Conservation (phyloP, 2,888 invertebrate genomes). For the Tachystola acroxantha region DNA sequence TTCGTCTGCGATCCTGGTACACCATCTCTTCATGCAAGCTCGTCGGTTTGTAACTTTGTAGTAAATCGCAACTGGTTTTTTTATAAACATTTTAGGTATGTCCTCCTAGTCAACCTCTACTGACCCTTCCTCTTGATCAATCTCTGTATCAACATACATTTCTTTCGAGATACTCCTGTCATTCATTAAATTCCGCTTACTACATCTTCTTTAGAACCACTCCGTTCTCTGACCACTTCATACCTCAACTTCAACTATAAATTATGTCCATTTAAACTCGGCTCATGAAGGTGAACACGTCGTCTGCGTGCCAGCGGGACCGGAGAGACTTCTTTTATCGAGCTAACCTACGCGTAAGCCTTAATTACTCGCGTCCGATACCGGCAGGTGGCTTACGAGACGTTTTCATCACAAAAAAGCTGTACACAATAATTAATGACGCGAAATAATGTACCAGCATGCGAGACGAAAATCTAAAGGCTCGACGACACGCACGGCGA, state of each 20-base stretch:
- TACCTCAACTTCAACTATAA: too few relatives aligned
- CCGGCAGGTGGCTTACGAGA: slow-evolving; percentile 69
- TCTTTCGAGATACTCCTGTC: too few relatives aligned
- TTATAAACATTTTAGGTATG: slow-evolving; percentile 12
- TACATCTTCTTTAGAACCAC: too few relatives aligned
- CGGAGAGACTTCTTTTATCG: slow-evolving; percentile 40
- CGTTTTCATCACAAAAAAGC: slow-evolving; percentile 50
- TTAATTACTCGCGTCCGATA: slow-evolving; percentile 57
- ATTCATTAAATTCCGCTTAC: too few relatives aligned
- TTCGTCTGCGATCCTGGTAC: too few relatives aligned
- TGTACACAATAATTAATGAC: slow-evolving; percentile 72
- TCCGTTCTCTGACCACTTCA: too few relatives aligned
- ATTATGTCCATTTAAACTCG: slow-evolving; percentile 16
- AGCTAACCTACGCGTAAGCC: slow-evolving; percentile 44
- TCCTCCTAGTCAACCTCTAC: too few relatives aligned
- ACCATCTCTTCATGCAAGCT: too few relatives aligned
- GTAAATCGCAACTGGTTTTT: too few relatives aligned
- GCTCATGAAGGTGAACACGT: slow-evolving; percentile 55
- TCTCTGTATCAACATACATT: too few relatives aligned
- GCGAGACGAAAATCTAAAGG: slow-evolving; percentile 73
- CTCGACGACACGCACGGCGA: slow-evolving; percentile 45
- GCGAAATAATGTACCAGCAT: slow-evolving; percentile 76
- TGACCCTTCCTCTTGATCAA: too few relatives aligned
- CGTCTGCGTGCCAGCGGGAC: slow-evolving; percentile 21
- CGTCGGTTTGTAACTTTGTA: too few relatives aligned